Evolutionary conservation across 2,113 vertebrate genomes (phyloP).

Genomic region (Prochilodus magdalenae): DNA sequence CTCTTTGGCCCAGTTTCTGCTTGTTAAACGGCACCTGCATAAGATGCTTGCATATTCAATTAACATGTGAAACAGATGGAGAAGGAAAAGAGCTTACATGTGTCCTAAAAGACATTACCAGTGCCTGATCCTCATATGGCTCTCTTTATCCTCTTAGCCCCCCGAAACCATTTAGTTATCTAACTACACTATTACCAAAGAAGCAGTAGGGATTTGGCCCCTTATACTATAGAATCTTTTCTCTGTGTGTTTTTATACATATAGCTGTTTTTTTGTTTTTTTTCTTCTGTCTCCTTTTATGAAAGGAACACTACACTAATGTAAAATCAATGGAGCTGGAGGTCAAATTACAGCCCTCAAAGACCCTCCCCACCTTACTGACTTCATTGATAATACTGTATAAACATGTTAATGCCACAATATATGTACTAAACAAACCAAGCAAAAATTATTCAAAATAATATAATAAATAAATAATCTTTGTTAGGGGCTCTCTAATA

Average conservation of each 20-base stretch:
- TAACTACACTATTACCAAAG: constrained; percentile 1
- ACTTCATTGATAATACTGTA: neutral
- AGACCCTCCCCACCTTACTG: no score
- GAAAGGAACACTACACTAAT: neutral
- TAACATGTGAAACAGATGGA: constrained; percentile 52
- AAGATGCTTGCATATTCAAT: constrained; percentile 29
- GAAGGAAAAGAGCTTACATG: constrained; percentile 36
- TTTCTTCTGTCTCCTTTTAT: neutral
- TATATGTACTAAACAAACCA: no score
- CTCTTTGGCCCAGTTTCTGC: neutral
- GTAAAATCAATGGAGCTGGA: neutral
- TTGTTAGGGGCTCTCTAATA: no score
- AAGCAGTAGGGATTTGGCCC: neutral
- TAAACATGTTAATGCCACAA: no score
- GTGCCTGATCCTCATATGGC: constrained; percentile 3
- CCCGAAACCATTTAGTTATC: constrained; percentile 1
- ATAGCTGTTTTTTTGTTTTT: no score
- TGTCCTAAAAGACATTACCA: neutral
- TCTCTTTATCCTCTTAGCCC: constrained; percentile 23
- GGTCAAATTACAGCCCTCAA: no score
- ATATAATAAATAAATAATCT: no score
- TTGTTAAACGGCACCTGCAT: constrained; percentile 15
- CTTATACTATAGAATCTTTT: neutral
- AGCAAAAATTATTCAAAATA: no score
- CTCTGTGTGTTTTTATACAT: neutral